Percentiles rank a stretch among this genome's conserved stretches.
Conservation (phyloP, 2,797 vertebrate genomes). For the Sebastes itinus region DNA sequence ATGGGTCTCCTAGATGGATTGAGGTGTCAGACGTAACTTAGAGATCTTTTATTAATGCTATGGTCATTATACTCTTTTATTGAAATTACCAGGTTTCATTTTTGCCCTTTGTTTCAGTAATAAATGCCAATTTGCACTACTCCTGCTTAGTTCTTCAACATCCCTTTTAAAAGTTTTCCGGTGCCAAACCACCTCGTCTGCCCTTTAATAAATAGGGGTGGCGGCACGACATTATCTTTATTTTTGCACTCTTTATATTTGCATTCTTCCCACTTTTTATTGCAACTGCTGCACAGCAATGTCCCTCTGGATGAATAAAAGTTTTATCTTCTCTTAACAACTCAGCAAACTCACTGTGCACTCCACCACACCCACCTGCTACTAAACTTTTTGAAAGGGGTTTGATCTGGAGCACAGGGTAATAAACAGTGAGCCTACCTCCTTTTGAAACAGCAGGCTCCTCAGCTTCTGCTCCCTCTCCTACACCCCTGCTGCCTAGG, state of each 20-base stretch:
- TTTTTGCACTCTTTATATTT: neutral
- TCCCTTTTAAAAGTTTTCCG: neutral
- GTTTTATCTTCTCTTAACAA: neutral
- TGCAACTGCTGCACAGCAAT: neutral
- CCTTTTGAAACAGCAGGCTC: conserved; percentile 75
- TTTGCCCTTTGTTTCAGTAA: neutral
- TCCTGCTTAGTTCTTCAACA: neutral
- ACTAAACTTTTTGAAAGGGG: neutral
- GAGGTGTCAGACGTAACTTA: neutral
- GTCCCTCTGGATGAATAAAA: neutral
- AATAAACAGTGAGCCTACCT: conserved; percentile 53
- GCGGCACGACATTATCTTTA: neutral
- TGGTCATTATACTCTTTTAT: neutral
- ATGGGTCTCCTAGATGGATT: neutral
- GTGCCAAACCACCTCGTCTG: neutral
- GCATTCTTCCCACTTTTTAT: neutral
- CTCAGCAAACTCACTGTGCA: neutral
- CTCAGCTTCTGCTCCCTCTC: conserved; percentile 83
- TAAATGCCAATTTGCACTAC: neutral
- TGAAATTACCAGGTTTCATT: neutral
- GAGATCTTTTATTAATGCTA: neutral
- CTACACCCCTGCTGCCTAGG: conserved; percentile 71
- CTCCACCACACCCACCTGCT: neutral
- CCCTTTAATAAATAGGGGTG: neutral
- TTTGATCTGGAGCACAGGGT: neutral